phyloP scores from a whole-genome alignment of 2,797 vertebrate genomes.

The Leuciscus waleckii region DNA sequence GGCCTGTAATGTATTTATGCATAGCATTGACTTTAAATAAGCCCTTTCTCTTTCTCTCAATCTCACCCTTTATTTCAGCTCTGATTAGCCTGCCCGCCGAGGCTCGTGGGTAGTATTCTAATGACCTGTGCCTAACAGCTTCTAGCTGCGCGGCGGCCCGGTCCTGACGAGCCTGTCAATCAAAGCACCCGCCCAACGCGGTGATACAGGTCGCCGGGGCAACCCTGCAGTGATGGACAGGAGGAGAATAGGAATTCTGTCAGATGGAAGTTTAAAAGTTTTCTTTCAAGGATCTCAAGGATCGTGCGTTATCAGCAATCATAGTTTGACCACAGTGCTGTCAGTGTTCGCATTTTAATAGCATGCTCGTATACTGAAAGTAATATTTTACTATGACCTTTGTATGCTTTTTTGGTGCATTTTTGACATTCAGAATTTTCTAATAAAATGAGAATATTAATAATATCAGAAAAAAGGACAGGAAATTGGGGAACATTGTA shows the following conservation, averaged over 20 bases:
- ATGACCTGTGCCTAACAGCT: conserved; percentile 59
- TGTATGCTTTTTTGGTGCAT: background rate
- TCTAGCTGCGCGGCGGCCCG: conserved; percentile 39
- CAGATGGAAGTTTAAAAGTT: conserved; percentile 36
- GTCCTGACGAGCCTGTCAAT: conserved; percentile 56
- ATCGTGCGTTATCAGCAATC: conserved; percentile 42
- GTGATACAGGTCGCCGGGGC: conserved; percentile 37
- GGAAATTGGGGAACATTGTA: background rate
- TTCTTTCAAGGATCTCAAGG: conserved; percentile 70
- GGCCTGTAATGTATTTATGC: conserved; percentile 83
- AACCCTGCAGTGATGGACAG: conserved; percentile 48
- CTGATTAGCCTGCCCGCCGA: conserved; percentile 70
- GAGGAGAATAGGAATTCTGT: conserved; percentile 28
- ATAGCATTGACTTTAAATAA: conserved; percentile 83
- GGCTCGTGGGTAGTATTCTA: conserved; percentile 59
- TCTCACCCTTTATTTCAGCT: conserved; percentile 69
- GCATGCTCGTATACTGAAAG: background rate
- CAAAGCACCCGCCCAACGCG: conserved; percentile 35
- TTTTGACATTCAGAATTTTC: background rate
- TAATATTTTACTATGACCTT: background rate
- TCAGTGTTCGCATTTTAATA: background rate
- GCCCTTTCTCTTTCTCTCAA: conserved; percentile 77
- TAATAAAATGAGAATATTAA: background rate
- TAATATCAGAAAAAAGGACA: background rate
- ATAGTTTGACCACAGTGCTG: background rate